These are phyloP conservation scores for Cricetomys ansorgei DNA, from an alignment of 2,113 vertebrate species.

Conservation along the genomic window DNA sequence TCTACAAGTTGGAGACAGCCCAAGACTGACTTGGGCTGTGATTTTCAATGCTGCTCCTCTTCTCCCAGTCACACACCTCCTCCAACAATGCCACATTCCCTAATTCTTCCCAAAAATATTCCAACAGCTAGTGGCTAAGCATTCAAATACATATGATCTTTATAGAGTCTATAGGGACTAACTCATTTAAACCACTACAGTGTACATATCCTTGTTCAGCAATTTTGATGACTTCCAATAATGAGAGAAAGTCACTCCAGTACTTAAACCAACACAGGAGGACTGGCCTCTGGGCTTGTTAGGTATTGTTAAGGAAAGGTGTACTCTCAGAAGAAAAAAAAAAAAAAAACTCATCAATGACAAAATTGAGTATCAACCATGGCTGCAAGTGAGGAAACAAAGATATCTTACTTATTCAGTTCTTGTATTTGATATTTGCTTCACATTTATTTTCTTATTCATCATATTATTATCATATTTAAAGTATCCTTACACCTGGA, in stretches of 20 bases:
- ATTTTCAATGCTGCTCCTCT: background rate
- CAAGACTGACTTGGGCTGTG: background rate
- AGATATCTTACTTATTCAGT: background rate
- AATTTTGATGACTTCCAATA: background rate
- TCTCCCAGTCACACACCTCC: background rate
- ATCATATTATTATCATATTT: background rate
- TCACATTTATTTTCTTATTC: background rate
- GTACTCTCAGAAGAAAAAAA: background rate
- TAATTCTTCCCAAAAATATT: background rate
- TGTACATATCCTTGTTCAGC: background rate
- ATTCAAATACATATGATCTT: background rate
- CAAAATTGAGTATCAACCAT: background rate
- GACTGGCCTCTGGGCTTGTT: background rate
- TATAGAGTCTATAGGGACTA: background rate
- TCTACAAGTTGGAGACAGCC: background rate
- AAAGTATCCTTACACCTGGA: background rate
- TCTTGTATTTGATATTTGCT: background rate
- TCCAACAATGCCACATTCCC: background rate
- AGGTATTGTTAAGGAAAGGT: background rate
- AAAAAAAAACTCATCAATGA: background rate
- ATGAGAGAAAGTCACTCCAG: background rate
- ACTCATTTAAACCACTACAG: background rate
- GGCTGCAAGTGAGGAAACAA: background rate
- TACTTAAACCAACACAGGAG: background rate
- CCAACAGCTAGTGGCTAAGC: background rate